phyloP scores from a whole-genome alignment of 2,113 vertebrate species.

The Crypturellus undulatus region DNA sequence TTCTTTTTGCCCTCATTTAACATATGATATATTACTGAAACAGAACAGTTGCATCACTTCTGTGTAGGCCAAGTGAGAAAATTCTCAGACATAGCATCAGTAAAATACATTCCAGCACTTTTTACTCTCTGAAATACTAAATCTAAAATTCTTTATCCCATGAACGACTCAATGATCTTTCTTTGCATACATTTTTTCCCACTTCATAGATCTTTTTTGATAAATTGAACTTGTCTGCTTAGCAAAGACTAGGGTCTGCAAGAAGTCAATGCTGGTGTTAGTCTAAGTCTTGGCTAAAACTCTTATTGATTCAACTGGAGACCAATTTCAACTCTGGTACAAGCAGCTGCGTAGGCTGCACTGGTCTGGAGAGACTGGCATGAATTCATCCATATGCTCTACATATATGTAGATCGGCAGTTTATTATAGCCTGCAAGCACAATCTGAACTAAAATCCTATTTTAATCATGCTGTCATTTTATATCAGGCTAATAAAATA shows the following conservation, averaged over 20 bases:
- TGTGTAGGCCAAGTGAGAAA: not conserved
- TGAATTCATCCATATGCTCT: not conserved
- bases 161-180: not conserved
- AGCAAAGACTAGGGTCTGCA: not conserved
- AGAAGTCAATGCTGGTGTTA: not conserved
- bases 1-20: not conserved
- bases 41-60: not conserved
- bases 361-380: too few relatives aligned
- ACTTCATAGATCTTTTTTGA: not conserved
- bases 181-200: not conserved
- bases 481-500: not conserved
- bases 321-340: not conserved
- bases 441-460: not conserved
- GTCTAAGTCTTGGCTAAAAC: not conserved
- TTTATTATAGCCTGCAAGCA: not conserved
- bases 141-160: not conserved
- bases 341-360: not conserved
- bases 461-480: not conserved
- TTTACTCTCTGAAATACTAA: not conserved
- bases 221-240: conserved; percentile 3
- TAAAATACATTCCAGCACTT: not conserved
- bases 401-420: not conserved
- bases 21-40: not conserved
- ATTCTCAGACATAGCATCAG: not conserved
- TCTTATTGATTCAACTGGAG: not conserved